A percentile compares a stretch with the other conserved stretches of the same genome.
Evolutionary conservation across 2,113 vertebrate species (phyloP).

Genomic region (Isurus oxyrinchus): DNA sequence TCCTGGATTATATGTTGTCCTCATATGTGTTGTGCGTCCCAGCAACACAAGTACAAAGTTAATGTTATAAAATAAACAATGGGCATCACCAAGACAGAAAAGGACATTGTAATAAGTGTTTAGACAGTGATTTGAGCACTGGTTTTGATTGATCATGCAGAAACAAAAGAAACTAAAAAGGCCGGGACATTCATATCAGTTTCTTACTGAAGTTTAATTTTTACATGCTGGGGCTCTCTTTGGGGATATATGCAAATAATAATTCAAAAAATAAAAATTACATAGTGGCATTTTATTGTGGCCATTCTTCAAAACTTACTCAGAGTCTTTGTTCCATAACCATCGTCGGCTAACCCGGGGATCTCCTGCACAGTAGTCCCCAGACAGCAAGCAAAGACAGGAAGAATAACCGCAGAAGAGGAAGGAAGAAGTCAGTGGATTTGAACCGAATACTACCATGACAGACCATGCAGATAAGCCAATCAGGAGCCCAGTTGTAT

Average conservation of each 20-base stretch:
- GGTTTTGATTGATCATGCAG: slow-evolving; percentile 29
- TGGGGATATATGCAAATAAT: slow-evolving; percentile 49
- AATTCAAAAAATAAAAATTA: slow-evolving; percentile 43
- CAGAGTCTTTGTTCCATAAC: slow-evolving; percentile 98
- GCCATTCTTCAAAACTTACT: slow-evolving; percentile 95
- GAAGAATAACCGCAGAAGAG: slow-evolving; percentile 79
- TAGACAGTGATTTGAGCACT: slow-evolving; percentile 15
- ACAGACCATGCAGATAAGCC: slow-evolving; percentile 62
- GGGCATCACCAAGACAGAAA: neutral
- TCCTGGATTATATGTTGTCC: neutral
- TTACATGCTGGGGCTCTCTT: slow-evolving; percentile 71
- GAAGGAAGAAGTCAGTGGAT: slow-evolving; percentile 79
- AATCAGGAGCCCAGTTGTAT: slow-evolving; percentile 63
- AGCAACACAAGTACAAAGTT: neutral
- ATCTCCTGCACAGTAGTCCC: slow-evolving; percentile 90
- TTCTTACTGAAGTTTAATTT: slow-evolving; percentile 67
- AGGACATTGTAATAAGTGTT: neutral
- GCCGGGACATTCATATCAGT: slow-evolving; percentile 66
- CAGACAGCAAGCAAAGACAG: slow-evolving; percentile 77
- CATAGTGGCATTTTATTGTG: slow-evolving; percentile 62
- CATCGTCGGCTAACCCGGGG: slow-evolving; percentile 98
- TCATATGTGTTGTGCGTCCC: slow-evolving; percentile 24
- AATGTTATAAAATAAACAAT: slow-evolving; percentile 27
- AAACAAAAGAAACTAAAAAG: slow-evolving; percentile 18
- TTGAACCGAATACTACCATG: slow-evolving; percentile 69